These are phyloP conservation scores for Rachycentron canadum DNA, from an alignment of 2,797 vertebrate species.

Conservation along the genomic window DNA sequence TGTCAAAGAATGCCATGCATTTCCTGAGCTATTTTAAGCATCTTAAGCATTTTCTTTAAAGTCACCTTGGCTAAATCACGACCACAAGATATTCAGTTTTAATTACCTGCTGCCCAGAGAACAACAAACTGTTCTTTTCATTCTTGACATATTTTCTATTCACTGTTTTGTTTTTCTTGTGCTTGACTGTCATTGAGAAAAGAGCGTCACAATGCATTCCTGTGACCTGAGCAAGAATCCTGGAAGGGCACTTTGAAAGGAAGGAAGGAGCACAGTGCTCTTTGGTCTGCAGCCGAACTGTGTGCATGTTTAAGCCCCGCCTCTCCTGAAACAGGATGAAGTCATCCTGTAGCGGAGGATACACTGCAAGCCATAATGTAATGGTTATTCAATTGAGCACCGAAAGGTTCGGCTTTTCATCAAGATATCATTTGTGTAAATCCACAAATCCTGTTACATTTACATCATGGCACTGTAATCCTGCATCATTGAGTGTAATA, in stretches of 20 bases:
- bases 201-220: slow-evolving; percentile 36
- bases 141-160: slow-evolving; percentile 15
- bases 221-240: slow-evolving; percentile 64
- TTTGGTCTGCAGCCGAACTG: slow-evolving; percentile 29
- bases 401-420: slow-evolving; percentile 40
- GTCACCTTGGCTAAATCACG: slow-evolving; percentile 15
- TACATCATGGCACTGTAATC: slow-evolving; percentile 31
- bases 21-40: slow-evolving; percentile 66
- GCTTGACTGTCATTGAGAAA: slow-evolving; percentile 26
- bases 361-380: slow-evolving; percentile 42
- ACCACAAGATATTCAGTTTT: slow-evolving; percentile 1
- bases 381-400: slow-evolving; percentile 40
- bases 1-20: slow-evolving; percentile 66
- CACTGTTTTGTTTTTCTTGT: slow-evolving; percentile 8
- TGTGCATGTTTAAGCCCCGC: slow-evolving; percentile 36
- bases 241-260: slow-evolving; percentile 63
- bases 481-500: slow-evolving; percentile 37
- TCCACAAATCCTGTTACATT: slow-evolving; percentile 50
- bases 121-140: slow-evolving; percentile 5
- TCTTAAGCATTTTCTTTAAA: slow-evolving; percentile 43
- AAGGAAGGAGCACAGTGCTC: slow-evolving; percentile 64
- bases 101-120: slow-evolving; percentile 2
- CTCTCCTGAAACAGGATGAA: slow-evolving; percentile 61
- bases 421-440: slow-evolving; percentile 55
- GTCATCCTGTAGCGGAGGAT: slow-evolving; percentile 55